Conservation (phyloP, 2,888 invertebrate genomes). For the Phengaris arion region DNA sequence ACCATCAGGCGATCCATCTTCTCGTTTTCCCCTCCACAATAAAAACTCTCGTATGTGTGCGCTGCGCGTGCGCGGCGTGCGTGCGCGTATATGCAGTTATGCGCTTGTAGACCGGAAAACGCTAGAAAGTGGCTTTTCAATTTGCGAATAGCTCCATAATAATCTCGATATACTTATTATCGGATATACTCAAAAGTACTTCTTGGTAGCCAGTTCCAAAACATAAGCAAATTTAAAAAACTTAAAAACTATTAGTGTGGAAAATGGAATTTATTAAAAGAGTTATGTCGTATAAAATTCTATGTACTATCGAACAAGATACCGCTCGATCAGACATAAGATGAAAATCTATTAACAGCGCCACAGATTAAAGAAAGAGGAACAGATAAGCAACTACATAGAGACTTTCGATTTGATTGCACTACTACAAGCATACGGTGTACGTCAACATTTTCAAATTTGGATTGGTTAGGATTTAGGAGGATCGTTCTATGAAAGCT, state of each 20-base stretch:
- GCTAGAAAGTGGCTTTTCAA: slow-evolving; percentile 78
- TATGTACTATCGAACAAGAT: no score
- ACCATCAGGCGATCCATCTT: neutral
- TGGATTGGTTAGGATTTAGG: no score
- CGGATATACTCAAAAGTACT: neutral
- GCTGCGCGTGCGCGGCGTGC: slow-evolving; percentile 34
- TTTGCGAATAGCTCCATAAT: slow-evolving; percentile 76
- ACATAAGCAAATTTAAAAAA: neutral
- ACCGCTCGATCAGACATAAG: no score
- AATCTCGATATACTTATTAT: slow-evolving; percentile 34
- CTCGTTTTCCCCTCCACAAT: neutral
- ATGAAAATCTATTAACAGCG: no score
- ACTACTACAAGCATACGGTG: no score
- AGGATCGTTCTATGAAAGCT: no score
- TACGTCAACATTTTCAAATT: no score
- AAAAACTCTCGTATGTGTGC: slow-evolving; percentile 20
- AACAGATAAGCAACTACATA: no score
- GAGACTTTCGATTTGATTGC: no score
- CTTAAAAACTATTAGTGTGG: neutral
- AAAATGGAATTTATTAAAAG: neutral
- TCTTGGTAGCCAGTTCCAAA: neutral
- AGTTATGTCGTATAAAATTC: no score
- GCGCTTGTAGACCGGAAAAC: slow-evolving; percentile 78
- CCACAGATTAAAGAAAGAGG: no score
- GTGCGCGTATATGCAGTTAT: slow-evolving; percentile 57